phyloP scores from a whole-genome alignment of 2,888 invertebrate species.

The Biston betularia region DNA sequence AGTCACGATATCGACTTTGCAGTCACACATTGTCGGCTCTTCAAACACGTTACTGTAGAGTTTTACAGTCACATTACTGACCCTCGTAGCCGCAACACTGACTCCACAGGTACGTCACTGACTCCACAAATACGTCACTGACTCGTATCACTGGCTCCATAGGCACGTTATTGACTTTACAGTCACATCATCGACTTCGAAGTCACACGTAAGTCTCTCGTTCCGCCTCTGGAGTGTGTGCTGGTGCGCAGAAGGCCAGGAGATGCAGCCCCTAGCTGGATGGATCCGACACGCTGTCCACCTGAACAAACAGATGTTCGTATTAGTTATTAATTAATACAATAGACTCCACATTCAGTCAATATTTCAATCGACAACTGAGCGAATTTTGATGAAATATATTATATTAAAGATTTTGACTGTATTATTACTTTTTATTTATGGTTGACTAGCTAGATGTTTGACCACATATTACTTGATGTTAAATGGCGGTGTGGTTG shows the following conservation, averaged over 20 bases:
- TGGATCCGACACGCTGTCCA: slow-evolving; percentile 73
- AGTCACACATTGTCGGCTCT: slow-evolving; percentile 6
- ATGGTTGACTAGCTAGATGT: too few relatives aligned
- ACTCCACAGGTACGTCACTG: neutral
- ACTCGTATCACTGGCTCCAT: neutral
- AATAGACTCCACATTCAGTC: neutral
- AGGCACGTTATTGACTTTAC: neutral
- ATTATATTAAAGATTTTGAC: too few relatives aligned
- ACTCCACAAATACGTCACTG: neutral
- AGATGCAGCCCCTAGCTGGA: slow-evolving; percentile 65
- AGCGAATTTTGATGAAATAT: too few relatives aligned
- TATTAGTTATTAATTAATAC: neutral
- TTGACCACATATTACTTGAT: too few relatives aligned
- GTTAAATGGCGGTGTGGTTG: too few relatives aligned
- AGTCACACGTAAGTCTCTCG: slow-evolving; percentile 53
- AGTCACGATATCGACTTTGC: neutral
- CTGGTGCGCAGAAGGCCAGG: slow-evolving; percentile 49
- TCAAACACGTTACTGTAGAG: neutral
- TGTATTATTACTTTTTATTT: too few relatives aligned
- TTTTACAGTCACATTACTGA: neutral
- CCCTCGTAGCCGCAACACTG: neutral
- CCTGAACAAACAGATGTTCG: slow-evolving; percentile 19
- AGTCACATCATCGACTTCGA: neutral
- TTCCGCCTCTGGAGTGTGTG: slow-evolving; percentile 44
- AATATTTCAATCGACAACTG: too few relatives aligned